A percentile compares a stretch with the other conserved stretches of the same genome.
These are phyloP conservation scores for Periplaneta americana DNA, from an alignment of 1,140 invertebrate genomes.

Conservation along the genomic window DNA sequence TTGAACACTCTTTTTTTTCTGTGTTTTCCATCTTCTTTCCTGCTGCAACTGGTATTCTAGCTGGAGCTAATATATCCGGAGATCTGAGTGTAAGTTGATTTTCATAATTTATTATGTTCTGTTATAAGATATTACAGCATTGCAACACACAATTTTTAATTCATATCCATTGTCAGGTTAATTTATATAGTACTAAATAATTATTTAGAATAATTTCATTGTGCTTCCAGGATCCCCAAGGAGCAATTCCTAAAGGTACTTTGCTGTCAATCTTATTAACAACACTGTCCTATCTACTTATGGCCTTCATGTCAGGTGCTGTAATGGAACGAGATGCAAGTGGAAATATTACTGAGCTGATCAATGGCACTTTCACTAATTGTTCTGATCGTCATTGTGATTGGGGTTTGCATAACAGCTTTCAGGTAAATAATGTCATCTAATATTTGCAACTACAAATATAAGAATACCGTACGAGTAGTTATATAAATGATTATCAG, in stretches of 20 bases:
- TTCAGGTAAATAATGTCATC: constrained; percentile 53
- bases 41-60: constrained; percentile 91
- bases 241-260: constrained; percentile 86
- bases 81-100: constrained; percentile 66
- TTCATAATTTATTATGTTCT: neutral
- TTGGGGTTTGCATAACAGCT: constrained; percentile 79
- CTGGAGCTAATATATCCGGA: constrained; percentile 92
- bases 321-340: constrained; percentile 70
- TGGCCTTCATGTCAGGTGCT: constrained; percentile 72
- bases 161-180: too few species aligned
- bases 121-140: neutral
- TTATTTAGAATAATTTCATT: constrained; percentile 12
- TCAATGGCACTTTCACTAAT: constrained; percentile 42
- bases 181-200: too few species aligned
- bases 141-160: neutral
- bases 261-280: constrained; percentile 81
- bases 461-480: too few species aligned
- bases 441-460: too few species aligned
- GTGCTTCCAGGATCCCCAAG: constrained; percentile 75
- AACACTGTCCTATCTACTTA: constrained; percentile 74
- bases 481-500: too few species aligned
- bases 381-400: constrained; percentile 45
- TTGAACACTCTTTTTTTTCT: constrained; percentile 83
- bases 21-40: constrained; percentile 97
- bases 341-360: constrained; percentile 52